Base-by-base conservation (phyloP, 2,888 invertebrate species). In the Elegia similella region DNA sequence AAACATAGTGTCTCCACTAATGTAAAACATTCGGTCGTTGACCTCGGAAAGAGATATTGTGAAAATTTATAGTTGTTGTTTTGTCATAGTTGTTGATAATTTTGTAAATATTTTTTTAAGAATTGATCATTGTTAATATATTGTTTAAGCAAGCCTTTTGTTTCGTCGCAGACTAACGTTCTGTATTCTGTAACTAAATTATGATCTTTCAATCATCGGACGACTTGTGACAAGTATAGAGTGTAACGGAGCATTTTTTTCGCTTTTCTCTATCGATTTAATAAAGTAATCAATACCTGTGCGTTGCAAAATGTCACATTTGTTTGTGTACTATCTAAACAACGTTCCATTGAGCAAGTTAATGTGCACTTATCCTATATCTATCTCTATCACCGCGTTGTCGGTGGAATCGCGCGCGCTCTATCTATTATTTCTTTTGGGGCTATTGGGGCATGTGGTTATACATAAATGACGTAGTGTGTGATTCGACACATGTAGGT, bases 81-180 rank as follows among this genome's bases (percentile, higher is more conserved):
- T 17, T 53, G 12, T 34, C 6, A 13, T 29, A 42, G 42, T 10
- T 48, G 29, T 52, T n/a, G n/a, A 42, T 42, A 10, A 29, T 52
- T 38, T 38, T 53, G 52, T 53, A 42, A 23, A 53, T 53, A 50
- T 46, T 17, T 23, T 13, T 15, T 50, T 32, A n/a, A 29, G 13
- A 7, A 47, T 30, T 17, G 29, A 32, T 48, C 7, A 48, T 7
- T 50, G 50, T 50, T 34, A 16, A 32, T 32, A 15, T 16, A 42
- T 52, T 7, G 7, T 53, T 42, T 42, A 15, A 10, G 13, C 12
- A 38, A 13, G 42, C 13, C 42, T 29, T 17, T 3, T 7, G 42
- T 53, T 42, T 53, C 52, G 13, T 42, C 13, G 23, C 42, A 42
- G 42, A 42, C 52, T 53, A 16, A 7, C 10, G 10, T 30, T 16